phyloP scores from a whole-genome alignment of 2,113 vertebrate species.

The Deroptyus accipitrinus region DNA sequence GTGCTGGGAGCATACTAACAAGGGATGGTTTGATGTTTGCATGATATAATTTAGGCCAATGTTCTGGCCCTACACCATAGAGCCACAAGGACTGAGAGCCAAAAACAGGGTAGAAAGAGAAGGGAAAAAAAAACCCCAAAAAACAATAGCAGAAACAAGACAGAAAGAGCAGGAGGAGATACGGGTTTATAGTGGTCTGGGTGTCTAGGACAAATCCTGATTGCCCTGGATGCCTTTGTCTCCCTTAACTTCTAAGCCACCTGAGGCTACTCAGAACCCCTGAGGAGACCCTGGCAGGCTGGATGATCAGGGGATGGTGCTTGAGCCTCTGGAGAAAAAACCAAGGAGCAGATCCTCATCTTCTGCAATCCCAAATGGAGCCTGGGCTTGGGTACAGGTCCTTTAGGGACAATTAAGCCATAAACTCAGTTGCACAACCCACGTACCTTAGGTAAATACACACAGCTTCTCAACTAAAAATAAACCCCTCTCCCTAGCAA shows the following conservation, averaged over 20 bases:
- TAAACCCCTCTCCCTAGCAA: slow-evolving; percentile 29
- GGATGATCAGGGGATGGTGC: neutral
- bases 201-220: neutral
- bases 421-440: neutral
- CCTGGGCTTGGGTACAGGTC: neutral
- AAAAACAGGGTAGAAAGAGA: neutral
- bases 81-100: neutral
- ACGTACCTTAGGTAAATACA: neutral
- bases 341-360: neutral
- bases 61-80: rapidly evolving
- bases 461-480: neutral
- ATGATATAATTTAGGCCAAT: neutral
- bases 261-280: neutral
- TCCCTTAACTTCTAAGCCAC: neutral
- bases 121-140: neutral
- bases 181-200: rapidly evolving
- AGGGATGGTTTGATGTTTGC: neutral
- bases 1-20: rapidly evolving
- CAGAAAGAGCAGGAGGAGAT: neutral
- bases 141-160: neutral
- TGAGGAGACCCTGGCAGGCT: neutral
- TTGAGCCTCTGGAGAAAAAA: neutral
- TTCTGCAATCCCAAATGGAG: neutral
- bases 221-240: too few species aligned
- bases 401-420: slow-evolving; percentile 33